A percentile compares a stretch with the other conserved stretches of the same genome.
These are phyloP conservation scores for Pissodes strobi DNA, from an alignment of 1,140 invertebrate genomes.

Conservation along the genomic window DNA sequence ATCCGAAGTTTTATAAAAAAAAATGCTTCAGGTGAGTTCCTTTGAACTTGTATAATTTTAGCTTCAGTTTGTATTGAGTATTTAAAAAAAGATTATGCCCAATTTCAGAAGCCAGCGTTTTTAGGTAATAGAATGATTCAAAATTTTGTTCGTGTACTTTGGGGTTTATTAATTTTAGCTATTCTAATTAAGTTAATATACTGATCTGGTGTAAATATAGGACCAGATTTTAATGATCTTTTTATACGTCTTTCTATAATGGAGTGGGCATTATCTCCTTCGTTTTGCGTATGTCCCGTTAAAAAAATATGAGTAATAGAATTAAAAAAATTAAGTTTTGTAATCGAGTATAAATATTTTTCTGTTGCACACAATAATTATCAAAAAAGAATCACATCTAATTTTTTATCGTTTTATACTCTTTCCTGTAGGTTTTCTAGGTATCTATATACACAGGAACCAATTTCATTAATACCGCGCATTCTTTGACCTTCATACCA, in stretches of 20 bases:
- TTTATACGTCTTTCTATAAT: constrained; percentile 51
- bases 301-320: constrained; percentile 51
- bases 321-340: constrained; percentile 41
- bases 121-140: no score
- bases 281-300: constrained; percentile 54
- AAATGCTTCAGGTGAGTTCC: no score
- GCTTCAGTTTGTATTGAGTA: no score
- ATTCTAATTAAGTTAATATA: not conserved
- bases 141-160: no score
- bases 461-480: constrained; percentile 55
- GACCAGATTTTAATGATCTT: constrained; percentile 35
- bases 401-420: constrained; percentile 16
- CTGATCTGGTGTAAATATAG: constrained; percentile 15
- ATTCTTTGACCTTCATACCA: constrained; percentile 56
- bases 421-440: not conserved
- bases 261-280: constrained; percentile 51
- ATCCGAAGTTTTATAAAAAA: no score
- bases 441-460: constrained; percentile 55
- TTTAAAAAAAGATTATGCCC: no score
- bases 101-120: no score
- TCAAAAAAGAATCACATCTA: constrained; percentile 47
- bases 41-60: no score
- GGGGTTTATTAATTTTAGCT: no score
- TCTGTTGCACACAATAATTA: constrained; percentile 50
- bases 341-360: constrained; percentile 46